phyloP scores from a whole-genome alignment of 2,888 invertebrate species.

The Epistrophella euchroma region DNA sequence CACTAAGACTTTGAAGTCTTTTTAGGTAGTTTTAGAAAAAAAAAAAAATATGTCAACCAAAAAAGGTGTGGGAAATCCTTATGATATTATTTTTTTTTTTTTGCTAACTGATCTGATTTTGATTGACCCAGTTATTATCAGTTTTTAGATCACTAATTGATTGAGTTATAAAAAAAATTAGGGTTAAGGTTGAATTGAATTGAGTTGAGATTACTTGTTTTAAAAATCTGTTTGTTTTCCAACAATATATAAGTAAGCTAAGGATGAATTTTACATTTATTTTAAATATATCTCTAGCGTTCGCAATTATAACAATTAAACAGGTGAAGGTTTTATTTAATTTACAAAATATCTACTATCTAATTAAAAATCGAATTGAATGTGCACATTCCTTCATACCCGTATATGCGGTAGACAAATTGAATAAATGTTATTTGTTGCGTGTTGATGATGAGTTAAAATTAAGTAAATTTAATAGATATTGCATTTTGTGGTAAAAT shows the following conservation, averaged over 20 bases:
- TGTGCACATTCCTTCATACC: background rate
- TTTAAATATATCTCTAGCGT: constrained; percentile 2
- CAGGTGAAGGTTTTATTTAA: constrained; percentile 56
- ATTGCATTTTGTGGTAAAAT: constrained; percentile 52
- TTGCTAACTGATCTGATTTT: constrained; percentile 10
- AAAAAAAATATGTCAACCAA: background rate
- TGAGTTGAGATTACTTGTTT: constrained; percentile 42
- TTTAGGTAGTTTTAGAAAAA: background rate
- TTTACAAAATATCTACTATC: constrained; percentile 33
- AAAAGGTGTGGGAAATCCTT: constrained; percentile 52
- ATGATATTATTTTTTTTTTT: background rate
- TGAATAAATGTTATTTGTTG: background rate
- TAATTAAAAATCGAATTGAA: constrained; percentile 50
- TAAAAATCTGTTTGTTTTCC: constrained; percentile 4
- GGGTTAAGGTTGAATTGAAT: constrained; percentile 49
- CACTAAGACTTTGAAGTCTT: constrained; percentile 12
- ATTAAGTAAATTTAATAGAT: constrained; percentile 32
- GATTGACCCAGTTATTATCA: constrained; percentile 29
- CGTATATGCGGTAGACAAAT: constrained; percentile 12
- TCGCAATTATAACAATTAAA: constrained; percentile 33
- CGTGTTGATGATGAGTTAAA: constrained; percentile 45
- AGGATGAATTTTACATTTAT: background rate
- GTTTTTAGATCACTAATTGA: background rate
- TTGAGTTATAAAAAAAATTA: constrained; percentile 16
- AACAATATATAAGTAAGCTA: background rate